A percentile compares a stretch with the other conserved stretches of the same genome.
Conservation (phyloP, 2,797 vertebrate genomes). For the Eurystomus glaucurus region DNA sequence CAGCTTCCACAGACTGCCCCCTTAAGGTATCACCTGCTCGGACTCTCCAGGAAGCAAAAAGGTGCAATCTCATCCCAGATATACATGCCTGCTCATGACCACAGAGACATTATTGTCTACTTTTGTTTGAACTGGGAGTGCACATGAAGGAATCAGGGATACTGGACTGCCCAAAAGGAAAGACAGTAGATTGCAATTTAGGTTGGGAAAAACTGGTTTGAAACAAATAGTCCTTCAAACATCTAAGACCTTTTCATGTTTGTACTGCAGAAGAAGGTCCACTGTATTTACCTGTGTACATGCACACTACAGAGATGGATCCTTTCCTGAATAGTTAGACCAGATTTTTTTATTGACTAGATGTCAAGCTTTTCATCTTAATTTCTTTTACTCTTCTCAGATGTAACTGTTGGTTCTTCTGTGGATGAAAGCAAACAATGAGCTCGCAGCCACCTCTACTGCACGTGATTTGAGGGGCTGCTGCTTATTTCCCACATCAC, state of each 20-base stretch:
- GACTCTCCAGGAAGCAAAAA: neutral
- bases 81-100: neutral
- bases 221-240: neutral
- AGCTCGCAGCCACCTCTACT: neutral
- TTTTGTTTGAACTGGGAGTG: neutral
- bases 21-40: neutral
- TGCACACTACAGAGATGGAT: neutral
- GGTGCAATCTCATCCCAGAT: neutral
- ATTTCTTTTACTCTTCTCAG: neutral
- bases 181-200: neutral
- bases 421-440: neutral
- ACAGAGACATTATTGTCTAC: neutral
- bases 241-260: neutral
- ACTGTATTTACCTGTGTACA: accelerated
- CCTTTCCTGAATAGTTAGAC: neutral
- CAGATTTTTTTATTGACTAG: neutral
- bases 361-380: neutral
- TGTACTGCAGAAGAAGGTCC: neutral
- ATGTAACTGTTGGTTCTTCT: neutral
- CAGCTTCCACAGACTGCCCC: neutral
- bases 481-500: neutral
- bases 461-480: neutral
- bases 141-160: neutral
- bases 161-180: neutral
- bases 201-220: neutral